phyloP scores from a whole-genome alignment of 2,113 vertebrate genomes.

The Rhynchomys soricoides region DNA sequence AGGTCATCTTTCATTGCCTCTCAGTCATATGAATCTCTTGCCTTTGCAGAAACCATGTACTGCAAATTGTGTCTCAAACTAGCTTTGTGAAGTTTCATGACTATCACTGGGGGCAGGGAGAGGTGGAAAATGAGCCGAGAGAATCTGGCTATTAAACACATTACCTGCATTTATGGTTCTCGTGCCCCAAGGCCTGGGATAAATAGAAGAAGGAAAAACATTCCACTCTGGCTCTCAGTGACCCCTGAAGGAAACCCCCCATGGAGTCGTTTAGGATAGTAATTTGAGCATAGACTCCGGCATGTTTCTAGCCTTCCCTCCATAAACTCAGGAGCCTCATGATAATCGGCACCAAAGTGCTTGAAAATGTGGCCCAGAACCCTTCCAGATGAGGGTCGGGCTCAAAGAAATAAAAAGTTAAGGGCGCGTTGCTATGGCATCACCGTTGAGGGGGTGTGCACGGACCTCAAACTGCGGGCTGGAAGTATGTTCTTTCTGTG shows the following conservation, averaged over 20 bases:
- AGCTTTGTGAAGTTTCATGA: constrained; percentile 66
- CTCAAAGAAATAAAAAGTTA: constrained; percentile 72
- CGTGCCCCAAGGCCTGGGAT: constrained; percentile 86
- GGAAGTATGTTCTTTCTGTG: constrained; percentile 83
- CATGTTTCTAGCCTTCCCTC: constrained; percentile 78
- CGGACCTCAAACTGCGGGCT: constrained; percentile 83
- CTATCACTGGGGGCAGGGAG: constrained; percentile 77
- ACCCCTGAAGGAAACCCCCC: constrained; percentile 87
- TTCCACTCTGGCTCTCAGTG: constrained; percentile 88
- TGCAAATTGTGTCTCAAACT: not conserved
- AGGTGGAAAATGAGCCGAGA: constrained; percentile 80
- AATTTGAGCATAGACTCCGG: constrained; percentile 86
- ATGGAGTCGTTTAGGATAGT: constrained; percentile 86
- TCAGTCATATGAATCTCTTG: not conserved
- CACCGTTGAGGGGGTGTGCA: constrained; percentile 55
- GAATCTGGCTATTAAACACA: constrained; percentile 87
- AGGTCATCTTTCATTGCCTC: not conserved
- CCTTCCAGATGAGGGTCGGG: constrained; percentile 72
- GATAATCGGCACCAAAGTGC: constrained; percentile 76
- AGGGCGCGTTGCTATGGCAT: constrained; percentile 73
- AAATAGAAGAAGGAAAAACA: constrained; percentile 88
- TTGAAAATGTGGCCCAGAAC: constrained; percentile 78
- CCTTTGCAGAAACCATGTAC: not conserved
- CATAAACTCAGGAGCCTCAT: constrained; percentile 82
- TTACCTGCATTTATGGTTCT: constrained; percentile 88